Base-by-base conservation (phyloP, 2,888 invertebrate genomes). In the Crepidodera aurea region DNA sequence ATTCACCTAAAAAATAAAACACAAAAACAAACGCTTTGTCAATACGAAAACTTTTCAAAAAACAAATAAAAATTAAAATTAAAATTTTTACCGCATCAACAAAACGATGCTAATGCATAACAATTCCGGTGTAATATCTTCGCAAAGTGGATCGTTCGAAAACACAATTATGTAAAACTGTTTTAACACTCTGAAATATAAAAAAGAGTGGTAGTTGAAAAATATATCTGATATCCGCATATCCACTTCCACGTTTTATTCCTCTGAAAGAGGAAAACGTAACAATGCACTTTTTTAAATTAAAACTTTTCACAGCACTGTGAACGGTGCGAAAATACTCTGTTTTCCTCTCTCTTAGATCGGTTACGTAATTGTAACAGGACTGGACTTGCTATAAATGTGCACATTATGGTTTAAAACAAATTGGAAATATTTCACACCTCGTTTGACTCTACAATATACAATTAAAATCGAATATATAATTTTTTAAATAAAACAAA, bases 251-350 rank as follows among this genome's bases (percentile, higher is more conserved):
- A 50, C 37, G 46, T 59, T 66, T 64, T 66, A 60, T 64, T 51
- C 58, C 34, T 60, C 64, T 59, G 59, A 63, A 60, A 62, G 64
- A 64, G 64, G 62, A 63, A 48, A 63, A 62, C 62, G 62, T 64
- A 64, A 68, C 68, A 68, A 66, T 68, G 66, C 64, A 68, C 66
- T 68, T 68, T 67, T 66, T 67, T 60, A 66, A 66, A 68, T 66
- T 68, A 68, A 66, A 68, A 68, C 59, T 66, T 60, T 54, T 60
- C 61, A 57, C 60, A 53, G 61, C n/a, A 60, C 63, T 55, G 65
- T 63, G 54, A 64, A 65, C 63, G 56, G 44, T 62, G 53, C 57
- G 50, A 51, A 66, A 60, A 59, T 48, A 27, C 51, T 51, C 40
- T 56, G 60, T 64, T 58, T 54, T 54, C 59, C 57, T 62, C 59